Percentiles rank a stretch among this genome's conserved stretches.
Conservation (phyloP, 2,888 invertebrate genomes). For the Xestia xanthographa region DNA sequence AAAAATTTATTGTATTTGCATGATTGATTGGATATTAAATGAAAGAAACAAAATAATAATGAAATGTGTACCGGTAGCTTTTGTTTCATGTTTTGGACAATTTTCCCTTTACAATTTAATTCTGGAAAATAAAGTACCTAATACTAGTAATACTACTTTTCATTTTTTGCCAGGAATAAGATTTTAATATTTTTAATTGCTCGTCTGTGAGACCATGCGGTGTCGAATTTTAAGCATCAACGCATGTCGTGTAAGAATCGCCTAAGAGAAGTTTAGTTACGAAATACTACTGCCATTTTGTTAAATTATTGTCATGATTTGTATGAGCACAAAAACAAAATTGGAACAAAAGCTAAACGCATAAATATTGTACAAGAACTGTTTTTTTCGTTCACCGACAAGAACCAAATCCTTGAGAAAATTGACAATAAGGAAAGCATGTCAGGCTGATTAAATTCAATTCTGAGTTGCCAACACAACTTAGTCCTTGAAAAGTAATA, state of each 20-base stretch:
- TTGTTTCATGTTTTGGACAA: no score
- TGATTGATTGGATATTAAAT: background rate
- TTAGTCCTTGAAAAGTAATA: conserved; percentile 38
- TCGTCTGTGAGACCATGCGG: no score
- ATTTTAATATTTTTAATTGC: no score
- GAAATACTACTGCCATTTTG: background rate
- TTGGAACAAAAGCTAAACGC: background rate
- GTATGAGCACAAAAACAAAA: background rate
- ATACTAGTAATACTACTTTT: no score
- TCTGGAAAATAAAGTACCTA: no score
- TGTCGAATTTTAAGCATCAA: no score
- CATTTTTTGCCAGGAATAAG: no score
- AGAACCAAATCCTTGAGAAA: background rate
- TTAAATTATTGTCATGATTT: background rate
- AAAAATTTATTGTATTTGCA: background rate
- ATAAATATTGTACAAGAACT: background rate
- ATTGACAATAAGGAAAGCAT: conserved; percentile 13
- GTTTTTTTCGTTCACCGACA: no score
- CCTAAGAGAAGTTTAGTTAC: background rate
- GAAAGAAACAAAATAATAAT: background rate
- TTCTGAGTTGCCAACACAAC: conserved; percentile 23
- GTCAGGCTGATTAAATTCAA: conserved; percentile 35
- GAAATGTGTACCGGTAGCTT: background rate
- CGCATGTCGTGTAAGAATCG: no score
- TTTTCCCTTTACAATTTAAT: no score